Conservation (phyloP, 2,888 invertebrate genomes). For the Melieria omissa region DNA sequence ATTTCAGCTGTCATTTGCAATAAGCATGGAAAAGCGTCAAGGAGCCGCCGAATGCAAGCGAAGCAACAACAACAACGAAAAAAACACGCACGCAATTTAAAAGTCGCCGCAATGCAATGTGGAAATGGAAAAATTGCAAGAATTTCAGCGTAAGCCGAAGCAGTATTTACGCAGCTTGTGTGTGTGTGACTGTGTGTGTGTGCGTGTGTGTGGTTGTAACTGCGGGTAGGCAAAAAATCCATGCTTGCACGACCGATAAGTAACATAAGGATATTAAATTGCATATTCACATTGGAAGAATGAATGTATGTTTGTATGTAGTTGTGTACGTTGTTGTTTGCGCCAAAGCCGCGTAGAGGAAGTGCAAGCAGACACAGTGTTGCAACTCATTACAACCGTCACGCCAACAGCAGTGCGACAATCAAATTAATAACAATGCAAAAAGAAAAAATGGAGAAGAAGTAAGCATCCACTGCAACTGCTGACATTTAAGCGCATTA, state of each 20-base stretch:
- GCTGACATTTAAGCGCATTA: constrained; percentile 6
- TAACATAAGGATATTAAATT: background rate
- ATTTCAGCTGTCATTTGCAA: background rate
- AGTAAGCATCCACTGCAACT: background rate
- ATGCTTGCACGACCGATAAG: background rate
- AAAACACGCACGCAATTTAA: background rate
- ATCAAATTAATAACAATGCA: background rate
- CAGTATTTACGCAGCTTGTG: background rate
- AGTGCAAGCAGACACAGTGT: too few species aligned
- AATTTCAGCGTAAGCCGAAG: background rate
- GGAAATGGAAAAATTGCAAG: background rate
- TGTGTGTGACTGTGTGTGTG: background rate
- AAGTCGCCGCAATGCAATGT: background rate
- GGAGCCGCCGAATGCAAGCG: background rate
- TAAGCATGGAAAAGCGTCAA: background rate
- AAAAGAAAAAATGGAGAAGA: background rate
- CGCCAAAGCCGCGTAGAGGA: too few species aligned
- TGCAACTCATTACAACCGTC: too few species aligned
- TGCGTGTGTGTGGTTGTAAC: background rate
- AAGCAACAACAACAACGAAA: background rate
- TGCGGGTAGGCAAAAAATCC: background rate
- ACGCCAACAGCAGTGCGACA: background rate
- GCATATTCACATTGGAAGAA: too few species aligned
- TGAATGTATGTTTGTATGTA: too few species aligned
- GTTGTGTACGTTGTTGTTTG: too few species aligned